Evolutionary conservation across 2,888 invertebrate genomes (phyloP).

Genomic region (Ptychoptera contaminata): DNA sequence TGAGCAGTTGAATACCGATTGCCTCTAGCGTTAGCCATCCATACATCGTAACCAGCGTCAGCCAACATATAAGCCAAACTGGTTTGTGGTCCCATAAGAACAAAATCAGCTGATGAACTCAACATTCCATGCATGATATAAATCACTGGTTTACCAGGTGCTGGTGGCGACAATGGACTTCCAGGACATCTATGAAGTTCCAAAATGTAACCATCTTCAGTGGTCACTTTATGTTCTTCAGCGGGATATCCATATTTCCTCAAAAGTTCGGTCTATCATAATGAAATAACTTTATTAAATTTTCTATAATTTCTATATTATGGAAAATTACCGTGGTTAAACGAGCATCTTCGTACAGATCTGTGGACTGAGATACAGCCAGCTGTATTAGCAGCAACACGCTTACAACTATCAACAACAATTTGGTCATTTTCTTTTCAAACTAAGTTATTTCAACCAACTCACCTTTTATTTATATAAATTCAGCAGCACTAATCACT

Average conservation of each 20-base stretch:
- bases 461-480: too few relatives aligned
- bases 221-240: conserved; percentile 45
- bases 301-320: neutral
- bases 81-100: conserved; percentile 50
- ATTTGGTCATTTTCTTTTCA: too few relatives aligned
- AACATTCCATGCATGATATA: conserved; percentile 58
- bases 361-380: conserved; percentile 14
- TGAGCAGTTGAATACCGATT: conserved; percentile 30
- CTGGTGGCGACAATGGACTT: conserved; percentile 32
- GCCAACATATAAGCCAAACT: conserved; percentile 37
- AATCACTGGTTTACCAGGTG: conserved; percentile 31
- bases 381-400: neutral
- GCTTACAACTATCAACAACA: too few relatives aligned
- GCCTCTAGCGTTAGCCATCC: conserved; percentile 31
- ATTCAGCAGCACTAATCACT: too few relatives aligned
- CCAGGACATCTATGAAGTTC: conserved; percentile 55
- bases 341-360: conserved; percentile 29
- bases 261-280: conserved; percentile 41
- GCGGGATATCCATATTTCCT: conserved; percentile 45
- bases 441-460: too few relatives aligned
- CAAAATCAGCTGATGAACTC: conserved; percentile 56
- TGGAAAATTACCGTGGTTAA: conserved; percentile 28
- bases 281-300: too few relatives aligned
- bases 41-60: conserved; percentile 30
- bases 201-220: conserved; percentile 66